Conservation (phyloP, 2,113 vertebrate species). For the Himantopus leucocephalus region DNA sequence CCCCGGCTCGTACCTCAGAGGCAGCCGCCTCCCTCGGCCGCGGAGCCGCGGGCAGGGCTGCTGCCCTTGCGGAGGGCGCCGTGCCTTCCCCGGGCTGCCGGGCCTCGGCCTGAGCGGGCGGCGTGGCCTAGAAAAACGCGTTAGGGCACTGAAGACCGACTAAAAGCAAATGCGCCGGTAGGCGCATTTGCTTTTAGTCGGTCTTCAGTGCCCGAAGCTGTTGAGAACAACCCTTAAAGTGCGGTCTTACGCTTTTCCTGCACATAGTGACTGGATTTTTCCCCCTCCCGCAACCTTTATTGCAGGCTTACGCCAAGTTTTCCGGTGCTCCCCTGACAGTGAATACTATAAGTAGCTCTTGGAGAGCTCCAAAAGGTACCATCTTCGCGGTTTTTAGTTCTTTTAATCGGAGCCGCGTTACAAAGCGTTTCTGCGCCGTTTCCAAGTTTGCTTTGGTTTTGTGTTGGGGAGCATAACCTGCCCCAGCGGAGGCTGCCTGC, state of each 20-base stretch:
- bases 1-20: no score
- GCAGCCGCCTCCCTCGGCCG: no score
- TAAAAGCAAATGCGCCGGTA: accelerated
- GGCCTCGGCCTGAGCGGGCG: no score
- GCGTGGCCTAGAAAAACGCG: neutral
- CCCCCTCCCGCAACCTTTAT: slow-evolving; percentile 17
- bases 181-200: no score
- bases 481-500: no score
- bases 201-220: neutral
- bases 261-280: neutral
- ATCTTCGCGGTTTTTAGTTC: neutral
- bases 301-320: slow-evolving; percentile 93
- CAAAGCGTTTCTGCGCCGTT: neutral
- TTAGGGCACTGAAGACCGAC: accelerated
- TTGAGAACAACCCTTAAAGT: neutral
- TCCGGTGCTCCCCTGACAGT: slow-evolving; percentile 85
- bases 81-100: no score
- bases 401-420: accelerated
- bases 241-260: neutral
- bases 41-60: no score
- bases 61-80: no score
- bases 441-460: neutral
- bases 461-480: accelerated
- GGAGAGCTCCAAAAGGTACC: slow-evolving; percentile 89
- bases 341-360: slow-evolving; percentile 84